A percentile compares a stretch with the other conserved stretches of the same genome.
phyloP scores from a whole-genome alignment of 2,888 invertebrate genomes.

The Kuschelorhynchus macadamiae region DNA sequence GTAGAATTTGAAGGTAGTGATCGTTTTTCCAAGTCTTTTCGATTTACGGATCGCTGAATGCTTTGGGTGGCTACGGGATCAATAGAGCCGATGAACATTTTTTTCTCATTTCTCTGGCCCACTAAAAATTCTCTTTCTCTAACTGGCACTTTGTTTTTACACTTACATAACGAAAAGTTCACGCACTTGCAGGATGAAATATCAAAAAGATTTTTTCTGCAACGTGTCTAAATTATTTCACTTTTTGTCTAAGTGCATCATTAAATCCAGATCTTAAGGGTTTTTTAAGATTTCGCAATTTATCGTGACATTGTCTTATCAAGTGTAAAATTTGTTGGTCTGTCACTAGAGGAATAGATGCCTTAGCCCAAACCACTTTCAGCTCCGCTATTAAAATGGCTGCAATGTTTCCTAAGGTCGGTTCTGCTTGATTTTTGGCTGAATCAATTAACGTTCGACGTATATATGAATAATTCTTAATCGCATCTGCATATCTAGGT shows the following conservation, averaged over 20 bases:
- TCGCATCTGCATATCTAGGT: background rate
- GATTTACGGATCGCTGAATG: constrained; percentile 2
- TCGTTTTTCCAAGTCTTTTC: too few species aligned
- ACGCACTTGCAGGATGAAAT: constrained; percentile 4
- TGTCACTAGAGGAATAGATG: background rate
- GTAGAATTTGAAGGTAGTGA: too few species aligned
- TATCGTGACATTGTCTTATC: constrained; percentile 19
- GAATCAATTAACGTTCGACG: background rate
- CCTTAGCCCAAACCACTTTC: constrained; percentile 2
- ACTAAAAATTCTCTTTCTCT: background rate
- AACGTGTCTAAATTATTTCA: background rate
- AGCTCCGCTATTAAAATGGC: background rate
- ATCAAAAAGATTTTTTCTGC: constrained; percentile 10
- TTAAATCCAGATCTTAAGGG: constrained; percentile 5
- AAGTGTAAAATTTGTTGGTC: background rate
- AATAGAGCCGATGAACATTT: constrained; percentile 2
- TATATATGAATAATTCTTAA: background rate
- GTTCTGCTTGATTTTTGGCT: background rate
- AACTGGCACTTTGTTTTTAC: constrained; percentile 9
- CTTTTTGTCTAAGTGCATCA: background rate
- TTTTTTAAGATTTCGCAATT: constrained; percentile 31
- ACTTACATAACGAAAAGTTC: constrained; percentile 1
- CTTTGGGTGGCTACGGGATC: background rate
- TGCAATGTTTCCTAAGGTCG: background rate
- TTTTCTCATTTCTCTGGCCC: background rate